Percentiles rank a stretch among this genome's conserved stretches.
These are phyloP conservation scores for Sebastes cheni DNA, from an alignment of 2,797 vertebrate genomes.

Conservation along the genomic window DNA sequence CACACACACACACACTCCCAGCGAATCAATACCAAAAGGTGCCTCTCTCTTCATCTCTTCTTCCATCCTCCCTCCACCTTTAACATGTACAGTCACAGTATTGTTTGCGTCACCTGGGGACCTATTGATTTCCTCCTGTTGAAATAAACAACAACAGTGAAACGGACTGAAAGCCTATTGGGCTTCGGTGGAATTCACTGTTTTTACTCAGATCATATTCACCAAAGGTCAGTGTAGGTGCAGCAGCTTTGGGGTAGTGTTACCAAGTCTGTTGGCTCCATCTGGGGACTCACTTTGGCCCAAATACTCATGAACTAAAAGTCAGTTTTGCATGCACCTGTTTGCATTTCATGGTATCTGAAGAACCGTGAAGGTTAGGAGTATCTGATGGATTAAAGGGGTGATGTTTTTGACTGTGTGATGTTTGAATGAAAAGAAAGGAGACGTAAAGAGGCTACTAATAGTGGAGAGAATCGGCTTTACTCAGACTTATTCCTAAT, in stretches of 20 bases:
- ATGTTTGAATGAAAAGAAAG: not conserved
- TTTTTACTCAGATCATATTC: not conserved
- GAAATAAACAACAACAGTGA: not conserved
- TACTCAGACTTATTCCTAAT: not conserved
- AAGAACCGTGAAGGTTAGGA: no score
- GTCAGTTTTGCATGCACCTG: not conserved
- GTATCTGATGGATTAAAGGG: not conserved
- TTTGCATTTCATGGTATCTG: not conserved
- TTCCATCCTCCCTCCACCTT: not conserved
- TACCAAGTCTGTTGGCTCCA: not conserved
- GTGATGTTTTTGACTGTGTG: not conserved
- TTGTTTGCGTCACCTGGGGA: slow-evolving; percentile 3
- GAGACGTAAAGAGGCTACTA: not conserved
- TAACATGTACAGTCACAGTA: not conserved
- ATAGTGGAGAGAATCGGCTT: no score
- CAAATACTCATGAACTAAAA: not conserved
- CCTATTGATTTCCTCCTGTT: slow-evolving; percentile 31
- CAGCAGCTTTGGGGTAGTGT: not conserved
- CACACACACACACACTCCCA: no score
- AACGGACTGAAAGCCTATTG: not conserved
- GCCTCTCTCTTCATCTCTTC: not conserved
- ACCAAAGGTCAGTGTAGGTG: not conserved
- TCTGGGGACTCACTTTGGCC: not conserved
- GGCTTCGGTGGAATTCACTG: not conserved
- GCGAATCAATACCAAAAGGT: not conserved